Conservation (phyloP, 2,888 invertebrate genomes). For the Perdita meconis region DNA sequence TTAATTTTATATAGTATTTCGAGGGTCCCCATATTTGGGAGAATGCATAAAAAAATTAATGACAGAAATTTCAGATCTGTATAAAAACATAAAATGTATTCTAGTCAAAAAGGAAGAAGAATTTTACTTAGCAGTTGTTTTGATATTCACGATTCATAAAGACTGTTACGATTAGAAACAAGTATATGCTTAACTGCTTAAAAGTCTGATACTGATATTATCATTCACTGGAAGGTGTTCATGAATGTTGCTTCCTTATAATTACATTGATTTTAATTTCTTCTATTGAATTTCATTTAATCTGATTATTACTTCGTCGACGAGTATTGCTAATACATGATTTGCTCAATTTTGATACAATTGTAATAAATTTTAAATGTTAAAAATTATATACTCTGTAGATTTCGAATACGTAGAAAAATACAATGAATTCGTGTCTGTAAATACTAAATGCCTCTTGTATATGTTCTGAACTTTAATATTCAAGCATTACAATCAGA, state of each 20-base stretch:
- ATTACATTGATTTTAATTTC: slow-evolving; percentile 16
- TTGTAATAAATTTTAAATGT: slow-evolving; percentile 44
- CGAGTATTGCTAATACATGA: slow-evolving; percentile 51
- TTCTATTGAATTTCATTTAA: slow-evolving; percentile 32
- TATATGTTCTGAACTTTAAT: slow-evolving; percentile 35
- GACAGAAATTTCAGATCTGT: slow-evolving; percentile 19
- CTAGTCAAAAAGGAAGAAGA: slow-evolving; percentile 51
- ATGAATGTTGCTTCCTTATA: slow-evolving; percentile 38
- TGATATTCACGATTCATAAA: slow-evolving; percentile 24
- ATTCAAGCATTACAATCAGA: slow-evolving; percentile 42
- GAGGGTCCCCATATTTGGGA: not conserved
- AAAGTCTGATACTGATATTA: slow-evolving; percentile 45
- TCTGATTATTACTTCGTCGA: slow-evolving; percentile 22
- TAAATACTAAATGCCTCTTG: slow-evolving; percentile 46
- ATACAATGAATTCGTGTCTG: slow-evolving; percentile 17
- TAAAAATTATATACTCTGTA: slow-evolving; percentile 32
- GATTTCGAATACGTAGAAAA: slow-evolving; percentile 20
- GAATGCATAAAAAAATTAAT: slow-evolving; percentile 2
- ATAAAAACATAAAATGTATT: slow-evolving; percentile 39
- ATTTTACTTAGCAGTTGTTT: slow-evolving; percentile 33
- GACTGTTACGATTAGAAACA: slow-evolving; percentile 43
- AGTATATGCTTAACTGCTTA: slow-evolving; percentile 23
- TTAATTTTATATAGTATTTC: not conserved
- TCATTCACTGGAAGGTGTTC: slow-evolving; percentile 39
- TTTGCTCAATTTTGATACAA: slow-evolving; percentile 69